Evolutionary conservation across 2,113 vertebrate genomes (phyloP), one percentile per base, ranked within the genome.

Genomic region (Pygoscelis antarcticus): DNA sequence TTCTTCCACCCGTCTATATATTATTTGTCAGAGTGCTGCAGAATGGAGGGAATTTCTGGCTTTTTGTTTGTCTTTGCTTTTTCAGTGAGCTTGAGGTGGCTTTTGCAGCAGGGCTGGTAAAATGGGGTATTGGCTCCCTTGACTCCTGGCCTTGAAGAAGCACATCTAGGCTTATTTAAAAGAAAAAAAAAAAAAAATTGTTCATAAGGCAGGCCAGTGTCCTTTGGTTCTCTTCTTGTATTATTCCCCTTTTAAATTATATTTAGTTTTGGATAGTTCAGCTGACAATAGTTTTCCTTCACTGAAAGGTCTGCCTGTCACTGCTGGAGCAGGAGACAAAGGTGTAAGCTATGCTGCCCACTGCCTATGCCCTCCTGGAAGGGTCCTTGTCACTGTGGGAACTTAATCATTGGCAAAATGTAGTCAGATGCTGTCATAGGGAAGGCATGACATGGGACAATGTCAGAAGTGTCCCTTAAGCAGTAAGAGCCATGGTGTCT

Each of bases 311-410:
- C 54, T 77, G 30, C 34, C 38, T 54, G 20, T 71, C 7, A 1
- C 52, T 77, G 25, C 62, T 25, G 75, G 57, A 61, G 40, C 4
- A 1, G 44, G 36, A 87, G 18, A 64, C 44, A 44, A 72, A 71
- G 74, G 42, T 9, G 0, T 16, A 3, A 8, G 34, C 79, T 32
- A 0, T 70, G 58, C 49, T 90, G 29, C 4, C 1, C 19, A 3
- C 32, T 70, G 60, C 36, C 13, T 16, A 0, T 68, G 61, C 52
- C 49, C 66, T 86, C 83, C 69, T 55, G 47, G 40, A 72, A 22
- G 19, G 27, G 34, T 58, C 36, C 52, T 61, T 61, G 26, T 62
- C 62, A 80, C 54, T 81, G 21, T 11, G n/a, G 46, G 38, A 42
- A 71, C 44, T 57, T 80, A 61, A 58, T 1, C 40, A 18, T 8